phyloP scores from a whole-genome alignment of 2,888 invertebrate species.

The Chrysodeixis includens region DNA sequence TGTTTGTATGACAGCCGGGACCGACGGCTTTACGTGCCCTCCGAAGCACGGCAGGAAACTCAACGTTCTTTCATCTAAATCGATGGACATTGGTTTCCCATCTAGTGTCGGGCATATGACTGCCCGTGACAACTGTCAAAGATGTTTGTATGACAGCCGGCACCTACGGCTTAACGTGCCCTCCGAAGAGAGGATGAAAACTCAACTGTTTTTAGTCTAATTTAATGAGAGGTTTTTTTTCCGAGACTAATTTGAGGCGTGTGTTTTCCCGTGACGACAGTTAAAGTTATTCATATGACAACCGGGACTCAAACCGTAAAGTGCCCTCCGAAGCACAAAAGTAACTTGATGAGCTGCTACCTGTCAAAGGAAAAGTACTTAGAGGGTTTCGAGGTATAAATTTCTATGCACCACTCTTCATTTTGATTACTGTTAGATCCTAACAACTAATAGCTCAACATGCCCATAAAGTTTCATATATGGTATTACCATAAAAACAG shows the following conservation, averaged over 20 bases:
- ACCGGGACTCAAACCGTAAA: background rate
- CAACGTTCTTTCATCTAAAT: too few species aligned
- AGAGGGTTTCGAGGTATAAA: too few species aligned
- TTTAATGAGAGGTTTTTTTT: background rate
- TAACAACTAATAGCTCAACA: too few species aligned
- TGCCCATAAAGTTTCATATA: background rate
- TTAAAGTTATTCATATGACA: background rate
- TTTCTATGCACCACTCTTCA: too few species aligned
- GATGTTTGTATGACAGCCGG: background rate
- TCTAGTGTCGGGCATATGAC: too few species aligned
- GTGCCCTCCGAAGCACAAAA: background rate
- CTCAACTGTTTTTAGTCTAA: background rate
- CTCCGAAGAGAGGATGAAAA: background rate
- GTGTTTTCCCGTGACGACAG: background rate
- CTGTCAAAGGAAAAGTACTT: too few species aligned
- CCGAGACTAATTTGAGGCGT: background rate
- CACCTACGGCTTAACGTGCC: conserved; percentile 1
- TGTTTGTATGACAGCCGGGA: too few species aligned
- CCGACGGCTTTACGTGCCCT: too few species aligned
- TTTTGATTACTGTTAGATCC: too few species aligned
- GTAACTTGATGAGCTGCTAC: background rate
- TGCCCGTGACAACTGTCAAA: too few species aligned
- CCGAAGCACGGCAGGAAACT: too few species aligned
- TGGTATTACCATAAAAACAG: background rate
- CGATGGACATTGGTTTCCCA: too few species aligned